A percentile compares a stretch with the other conserved stretches of the same genome.
phyloP scores from a whole-genome alignment of 2,113 vertebrate species.

The Columba livia region DNA sequence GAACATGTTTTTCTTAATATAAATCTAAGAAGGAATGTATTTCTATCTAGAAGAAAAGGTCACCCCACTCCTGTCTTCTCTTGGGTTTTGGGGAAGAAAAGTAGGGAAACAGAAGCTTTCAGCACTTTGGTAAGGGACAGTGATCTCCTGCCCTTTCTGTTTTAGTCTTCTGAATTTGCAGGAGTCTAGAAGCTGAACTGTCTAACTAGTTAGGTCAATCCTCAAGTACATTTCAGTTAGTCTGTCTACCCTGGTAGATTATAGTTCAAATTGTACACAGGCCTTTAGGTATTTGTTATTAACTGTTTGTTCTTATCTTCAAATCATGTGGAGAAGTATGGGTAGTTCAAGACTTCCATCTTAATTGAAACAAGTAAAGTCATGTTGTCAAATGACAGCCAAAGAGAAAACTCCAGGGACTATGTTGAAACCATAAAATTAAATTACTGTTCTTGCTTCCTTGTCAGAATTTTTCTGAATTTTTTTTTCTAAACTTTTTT shows the following conservation, averaged over 20 bases:
- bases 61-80: neutral
- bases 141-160: neutral
- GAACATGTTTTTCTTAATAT: neutral
- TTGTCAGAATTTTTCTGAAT: neutral
- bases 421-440: neutral
- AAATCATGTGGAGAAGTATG: neutral
- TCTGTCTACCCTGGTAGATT: neutral
- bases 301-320: neutral
- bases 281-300: neutral
- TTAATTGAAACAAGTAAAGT: neutral
- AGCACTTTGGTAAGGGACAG: neutral
- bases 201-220: neutral
- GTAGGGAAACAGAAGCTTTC: neutral
- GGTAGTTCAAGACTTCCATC: neutral
- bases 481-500: too few species aligned
- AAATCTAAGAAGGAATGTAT: fast-evolving
- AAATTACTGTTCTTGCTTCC: neutral
- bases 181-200: neutral
- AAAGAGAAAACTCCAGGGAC: neutral
- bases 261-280: neutral
- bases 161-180: neutral
- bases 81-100: neutral
- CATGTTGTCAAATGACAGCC: neutral
- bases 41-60: neutral
- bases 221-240: neutral